These are phyloP conservation scores for Uloborus plumipes DNA, from an alignment of 2,888 invertebrate genomes.

Conservation along the genomic window DNA sequence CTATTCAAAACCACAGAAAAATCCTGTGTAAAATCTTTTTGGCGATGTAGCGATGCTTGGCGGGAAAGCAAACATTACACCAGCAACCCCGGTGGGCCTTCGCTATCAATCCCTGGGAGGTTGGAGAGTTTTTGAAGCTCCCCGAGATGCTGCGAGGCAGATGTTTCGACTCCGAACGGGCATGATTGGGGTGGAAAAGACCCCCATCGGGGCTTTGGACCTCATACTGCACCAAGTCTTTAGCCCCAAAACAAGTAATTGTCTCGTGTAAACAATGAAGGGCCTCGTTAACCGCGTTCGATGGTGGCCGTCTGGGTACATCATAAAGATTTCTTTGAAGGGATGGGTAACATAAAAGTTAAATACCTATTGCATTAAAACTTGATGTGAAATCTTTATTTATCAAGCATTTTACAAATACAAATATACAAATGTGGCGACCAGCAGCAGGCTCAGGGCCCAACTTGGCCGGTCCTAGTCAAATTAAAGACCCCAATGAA, in stretches of 20 bases:
- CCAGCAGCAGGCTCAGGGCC: too few species aligned
- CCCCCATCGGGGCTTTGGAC: slow-evolving; percentile 11
- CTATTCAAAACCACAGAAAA: too few species aligned
- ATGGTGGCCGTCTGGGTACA: background rate
- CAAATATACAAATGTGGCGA: too few species aligned
- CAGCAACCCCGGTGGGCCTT: background rate
- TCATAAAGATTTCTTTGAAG: too few species aligned
- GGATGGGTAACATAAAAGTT: too few species aligned
- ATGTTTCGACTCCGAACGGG: slow-evolving; percentile 31
- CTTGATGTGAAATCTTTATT: too few species aligned
- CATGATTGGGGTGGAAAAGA: slow-evolving; percentile 13
- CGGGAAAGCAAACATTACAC: background rate
- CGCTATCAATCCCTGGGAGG: slow-evolving; percentile 13
- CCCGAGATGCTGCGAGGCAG: slow-evolving; percentile 27
- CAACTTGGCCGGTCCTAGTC: too few species aligned
- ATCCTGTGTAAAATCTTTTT: background rate
- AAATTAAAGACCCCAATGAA: too few species aligned
- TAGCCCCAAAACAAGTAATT: slow-evolving; percentile 49
- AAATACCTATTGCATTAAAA: too few species aligned
- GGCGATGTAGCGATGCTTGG: slow-evolving; percentile 25
- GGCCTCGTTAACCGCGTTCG: slow-evolving; percentile 30
- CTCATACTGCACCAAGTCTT: slow-evolving; percentile 26
- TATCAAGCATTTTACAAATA: too few species aligned
- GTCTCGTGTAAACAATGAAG: slow-evolving; percentile 46
- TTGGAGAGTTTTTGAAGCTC: slow-evolving; percentile 31